Base-by-base conservation (phyloP, 2,797 vertebrate species). In the Echeneis naucrates region DNA sequence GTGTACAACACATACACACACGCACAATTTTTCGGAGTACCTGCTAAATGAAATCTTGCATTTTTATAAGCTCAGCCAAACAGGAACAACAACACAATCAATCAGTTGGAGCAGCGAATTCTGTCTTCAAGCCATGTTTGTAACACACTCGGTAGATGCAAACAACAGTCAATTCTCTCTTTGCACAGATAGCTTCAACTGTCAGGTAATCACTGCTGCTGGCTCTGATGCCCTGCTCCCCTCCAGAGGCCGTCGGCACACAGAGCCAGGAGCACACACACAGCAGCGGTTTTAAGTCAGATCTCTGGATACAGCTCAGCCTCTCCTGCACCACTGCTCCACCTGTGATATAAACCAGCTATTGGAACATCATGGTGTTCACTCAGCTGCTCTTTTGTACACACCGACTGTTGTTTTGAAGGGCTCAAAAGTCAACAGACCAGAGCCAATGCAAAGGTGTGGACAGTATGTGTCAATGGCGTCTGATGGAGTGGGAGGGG, bases 21-120 rank as follows among this genome's bases (percentile, higher is more conserved):
- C 23, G 60, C 57, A 75, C 61, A 54, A 30, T 77, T 73, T 68
- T 79, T 79, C 73, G 77, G 60, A 74, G 78, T 21, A 2, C 53
- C 58, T 83, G 64, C 80, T 81, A 83, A 83, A 83, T 85, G 63
- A 79, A 86, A 86, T 86, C 66, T 80, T 72, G 74, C 84, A 81
- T 84, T 90, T 87, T 73, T 67, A 85, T 77, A 78, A 85, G 81
- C 85, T 87, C 86, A 83, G 83, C 84, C 76, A 72, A 88, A 87
- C 57, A 32, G 56, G 42, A 75, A 77, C 70, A 87, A 77, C 65
- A 86, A 77, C 74, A 61, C 51, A 53, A 87, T 89, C 84, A 82
- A 86, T 90, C 82, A 87, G 75, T 42, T 1, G 9, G 23, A 83
- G 81, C 66, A 48, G 82, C 8, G 19, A 40, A 68, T 66, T 73